Percentiles rank a stretch among this genome's conserved stretches.
Conservation (phyloP, 1,140 invertebrate genomes). For the Eriocheir sinensis region DNA sequence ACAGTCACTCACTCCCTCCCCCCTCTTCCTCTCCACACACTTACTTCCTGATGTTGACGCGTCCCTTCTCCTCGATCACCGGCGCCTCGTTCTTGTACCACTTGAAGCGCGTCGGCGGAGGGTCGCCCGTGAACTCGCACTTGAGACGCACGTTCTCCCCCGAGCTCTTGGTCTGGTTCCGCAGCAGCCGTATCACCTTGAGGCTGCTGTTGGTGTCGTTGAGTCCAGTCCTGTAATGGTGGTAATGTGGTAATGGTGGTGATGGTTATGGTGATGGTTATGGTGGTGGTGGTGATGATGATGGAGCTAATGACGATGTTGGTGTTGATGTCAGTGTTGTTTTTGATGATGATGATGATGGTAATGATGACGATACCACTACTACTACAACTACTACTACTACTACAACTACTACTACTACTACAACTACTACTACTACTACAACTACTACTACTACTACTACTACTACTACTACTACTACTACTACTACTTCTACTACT, state of each 20-base stretch:
- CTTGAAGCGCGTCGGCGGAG: slow-evolving; percentile 84
- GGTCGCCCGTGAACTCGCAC: slow-evolving; percentile 87
- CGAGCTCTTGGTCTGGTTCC: slow-evolving; percentile 86
- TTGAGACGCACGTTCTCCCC: slow-evolving; percentile 85
- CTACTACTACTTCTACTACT: neutral
- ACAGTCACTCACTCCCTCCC: neutral
- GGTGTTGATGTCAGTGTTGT: slow-evolving; percentile 9
- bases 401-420: neutral
- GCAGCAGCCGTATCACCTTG: slow-evolving; percentile 82
- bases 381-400: neutral
- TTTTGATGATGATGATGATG: neutral
- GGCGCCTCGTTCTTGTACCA: slow-evolving; percentile 88
- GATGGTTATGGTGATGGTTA: neutral
- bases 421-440: neutral
- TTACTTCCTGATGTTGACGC: slow-evolving; percentile 83
- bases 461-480: slow-evolving; percentile 25
- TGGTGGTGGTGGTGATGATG: neutral
- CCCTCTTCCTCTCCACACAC: neutral
- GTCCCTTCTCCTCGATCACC: slow-evolving; percentile 83
- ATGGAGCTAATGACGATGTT: neutral
- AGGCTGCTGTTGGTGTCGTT: slow-evolving; percentile 75
- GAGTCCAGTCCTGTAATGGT: slow-evolving; percentile 71
- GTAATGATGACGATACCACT: too few relatives aligned
- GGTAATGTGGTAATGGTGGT: neutral
- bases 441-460: slow-evolving; percentile 24